These are phyloP conservation scores for Spilosoma lubricipeda DNA, from an alignment of 2,888 invertebrate genomes.

Conservation along the genomic window DNA sequence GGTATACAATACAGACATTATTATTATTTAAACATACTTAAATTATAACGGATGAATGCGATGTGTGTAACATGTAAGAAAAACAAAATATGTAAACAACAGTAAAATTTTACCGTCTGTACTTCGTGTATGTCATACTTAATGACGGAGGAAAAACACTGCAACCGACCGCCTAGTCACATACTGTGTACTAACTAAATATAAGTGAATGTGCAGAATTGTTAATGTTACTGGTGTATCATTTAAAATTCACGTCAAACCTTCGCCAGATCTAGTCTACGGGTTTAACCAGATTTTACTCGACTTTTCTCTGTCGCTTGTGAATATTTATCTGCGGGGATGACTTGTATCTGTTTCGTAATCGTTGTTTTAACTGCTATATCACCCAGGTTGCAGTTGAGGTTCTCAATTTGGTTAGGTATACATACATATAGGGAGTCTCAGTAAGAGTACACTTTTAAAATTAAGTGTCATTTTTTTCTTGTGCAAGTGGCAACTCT, in stretches of 20 bases:
- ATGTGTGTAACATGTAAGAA: slow-evolving; percentile 29
- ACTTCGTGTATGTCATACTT: slow-evolving; percentile 58
- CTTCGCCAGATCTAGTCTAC: slow-evolving; percentile 63
- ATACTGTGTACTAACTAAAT: slow-evolving; percentile 62
- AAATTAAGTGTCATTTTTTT: no score
- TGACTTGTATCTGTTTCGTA: slow-evolving; percentile 8
- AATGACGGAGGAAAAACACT: slow-evolving; percentile 65
- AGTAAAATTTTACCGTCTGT: slow-evolving; percentile 56
- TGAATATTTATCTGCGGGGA: slow-evolving; percentile 10
- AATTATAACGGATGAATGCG: slow-evolving; percentile 19
- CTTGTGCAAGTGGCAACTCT: no score
- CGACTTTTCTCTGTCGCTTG: slow-evolving; percentile 46
- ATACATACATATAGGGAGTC: no score
- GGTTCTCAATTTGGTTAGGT: no score
- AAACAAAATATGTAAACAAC: slow-evolving; percentile 52
- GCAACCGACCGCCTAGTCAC: slow-evolving; percentile 51
- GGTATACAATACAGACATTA: no score
- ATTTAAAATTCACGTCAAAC: slow-evolving; percentile 72
- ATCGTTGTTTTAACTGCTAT: background rate
- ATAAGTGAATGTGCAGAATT: slow-evolving; percentile 73
- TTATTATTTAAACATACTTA: background rate
- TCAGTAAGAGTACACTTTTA: no score
- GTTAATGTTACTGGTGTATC: slow-evolving; percentile 60
- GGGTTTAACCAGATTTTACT: slow-evolving; percentile 53
- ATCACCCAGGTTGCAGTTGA: no score